Conservation (phyloP, 1,140 invertebrate species). For the Solenopsis fugax region DNA sequence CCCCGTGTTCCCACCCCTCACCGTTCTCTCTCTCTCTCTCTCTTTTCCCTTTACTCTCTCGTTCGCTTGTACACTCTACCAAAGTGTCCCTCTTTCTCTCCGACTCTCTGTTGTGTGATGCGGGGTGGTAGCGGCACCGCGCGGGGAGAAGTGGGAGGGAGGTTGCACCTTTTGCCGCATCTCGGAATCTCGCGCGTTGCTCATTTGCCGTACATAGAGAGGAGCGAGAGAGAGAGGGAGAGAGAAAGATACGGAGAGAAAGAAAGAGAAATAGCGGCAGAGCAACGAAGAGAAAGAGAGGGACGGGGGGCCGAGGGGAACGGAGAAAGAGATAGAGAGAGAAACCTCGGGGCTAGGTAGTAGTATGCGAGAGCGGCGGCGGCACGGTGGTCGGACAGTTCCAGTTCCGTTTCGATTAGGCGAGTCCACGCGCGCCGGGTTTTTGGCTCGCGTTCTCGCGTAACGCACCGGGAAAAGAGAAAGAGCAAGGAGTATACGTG, state of each 20-base stretch:
- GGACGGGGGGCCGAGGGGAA: constrained; percentile 37
- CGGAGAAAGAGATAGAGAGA: constrained; percentile 67
- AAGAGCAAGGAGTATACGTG: not conserved
- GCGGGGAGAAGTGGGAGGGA: constrained; percentile 79
- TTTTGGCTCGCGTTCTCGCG: constrained; percentile 70
- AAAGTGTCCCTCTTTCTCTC: constrained; percentile 63
- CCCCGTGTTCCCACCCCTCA: constrained; percentile 32
- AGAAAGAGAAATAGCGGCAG: constrained; percentile 48
- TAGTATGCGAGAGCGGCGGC: constrained; percentile 77
- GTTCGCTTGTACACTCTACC: constrained; percentile 29
- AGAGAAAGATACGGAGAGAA: constrained; percentile 42
- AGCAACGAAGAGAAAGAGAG: constrained; percentile 48
- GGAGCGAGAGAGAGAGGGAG: constrained; percentile 51
- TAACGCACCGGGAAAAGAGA: not conserved
- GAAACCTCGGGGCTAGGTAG: constrained; percentile 74
- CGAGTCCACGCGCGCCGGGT: constrained; percentile 73
- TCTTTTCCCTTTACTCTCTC: constrained; percentile 60
- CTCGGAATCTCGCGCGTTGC: constrained; percentile 83
- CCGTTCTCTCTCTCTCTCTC: constrained; percentile 44
- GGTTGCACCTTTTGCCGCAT: constrained; percentile 84
- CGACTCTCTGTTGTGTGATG: constrained; percentile 77
- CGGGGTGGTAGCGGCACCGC: constrained; percentile 67
- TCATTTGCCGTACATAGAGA: constrained; percentile 79
- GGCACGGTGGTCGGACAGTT: constrained; percentile 81
- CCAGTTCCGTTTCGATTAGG: constrained; percentile 83